Evolutionary conservation across 2,888 invertebrate species (phyloP).

Genomic region (Papilio protenor): DNA sequence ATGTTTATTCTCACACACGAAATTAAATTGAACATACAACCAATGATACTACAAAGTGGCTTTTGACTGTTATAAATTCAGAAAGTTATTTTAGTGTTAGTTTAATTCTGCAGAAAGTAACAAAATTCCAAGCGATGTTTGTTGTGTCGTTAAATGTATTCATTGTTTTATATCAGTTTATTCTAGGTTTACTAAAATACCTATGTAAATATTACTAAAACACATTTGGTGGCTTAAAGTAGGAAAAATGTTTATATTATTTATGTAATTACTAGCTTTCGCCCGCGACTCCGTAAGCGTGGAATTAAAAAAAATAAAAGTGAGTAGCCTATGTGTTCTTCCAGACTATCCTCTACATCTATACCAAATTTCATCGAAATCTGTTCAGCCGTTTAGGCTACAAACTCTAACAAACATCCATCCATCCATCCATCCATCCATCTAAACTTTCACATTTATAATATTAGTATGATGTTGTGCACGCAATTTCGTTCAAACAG

Average conservation of each 20-base stretch:
- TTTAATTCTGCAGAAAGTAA: not conserved
- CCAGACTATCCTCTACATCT: no score
- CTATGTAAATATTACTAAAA: not conserved
- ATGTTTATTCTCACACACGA: slow-evolving; percentile 29
- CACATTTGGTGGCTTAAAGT: not conserved
- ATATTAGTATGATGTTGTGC: no score
- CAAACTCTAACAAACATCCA: no score
- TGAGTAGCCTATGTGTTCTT: no score
- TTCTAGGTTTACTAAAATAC: not conserved
- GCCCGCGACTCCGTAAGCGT: no score
- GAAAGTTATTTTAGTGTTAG: slow-evolving; percentile 20
- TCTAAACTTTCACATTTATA: no score
- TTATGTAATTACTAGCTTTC: not conserved
- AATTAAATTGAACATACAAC: slow-evolving; percentile 18
- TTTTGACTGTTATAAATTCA: slow-evolving; percentile 16
- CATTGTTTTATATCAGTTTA: not conserved
- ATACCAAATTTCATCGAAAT: no score
- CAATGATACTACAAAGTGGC: slow-evolving; percentile 27
- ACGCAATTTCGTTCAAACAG: not conserved
- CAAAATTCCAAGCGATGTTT: slow-evolving; percentile 3
- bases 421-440: no score
- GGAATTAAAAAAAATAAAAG: no score
- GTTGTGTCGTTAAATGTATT: not conserved
- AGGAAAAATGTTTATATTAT: not conserved
- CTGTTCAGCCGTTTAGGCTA: no score